Percentiles rank a stretch among this genome's conserved stretches.
These are phyloP conservation scores for Metellina segmentata DNA, from an alignment of 2,888 invertebrate genomes.

Conservation along the genomic window DNA sequence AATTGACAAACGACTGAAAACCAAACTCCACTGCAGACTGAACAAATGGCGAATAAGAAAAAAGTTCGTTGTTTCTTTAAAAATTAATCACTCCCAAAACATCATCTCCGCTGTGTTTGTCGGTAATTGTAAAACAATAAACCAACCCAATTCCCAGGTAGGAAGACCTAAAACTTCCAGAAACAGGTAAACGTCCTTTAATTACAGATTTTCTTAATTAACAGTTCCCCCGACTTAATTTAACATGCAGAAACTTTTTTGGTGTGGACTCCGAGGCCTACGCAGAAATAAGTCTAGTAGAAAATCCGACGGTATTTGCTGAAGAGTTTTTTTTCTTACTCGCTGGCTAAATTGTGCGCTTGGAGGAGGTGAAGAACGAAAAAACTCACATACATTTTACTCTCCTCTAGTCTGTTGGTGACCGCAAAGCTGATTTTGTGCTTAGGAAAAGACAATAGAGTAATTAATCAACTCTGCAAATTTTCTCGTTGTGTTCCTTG, in stretches of 20 bases:
- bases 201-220: constrained; percentile 34
- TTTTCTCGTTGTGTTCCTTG: too few relatives aligned
- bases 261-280: not conserved
- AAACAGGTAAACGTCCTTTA: not conserved
- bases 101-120: constrained; percentile 2
- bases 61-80: not conserved
- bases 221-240: not conserved
- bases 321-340: not conserved
- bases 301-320: constrained; percentile 18
- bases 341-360: too few relatives aligned
- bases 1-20: constrained; percentile 21
- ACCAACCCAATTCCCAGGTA: not conserved
- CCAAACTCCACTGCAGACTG: not conserved
- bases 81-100: constrained; percentile 3
- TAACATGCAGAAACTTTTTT: constrained; percentile 9
- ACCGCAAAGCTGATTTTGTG: constrained; percentile 3
- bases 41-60: not conserved
- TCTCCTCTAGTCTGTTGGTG: not conserved
- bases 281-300: not conserved
- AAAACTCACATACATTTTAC: not conserved
- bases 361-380: not conserved
- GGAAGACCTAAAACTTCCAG: too few relatives aligned
- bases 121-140: constrained; percentile 19
- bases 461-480: constrained; percentile 19
- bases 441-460: constrained; percentile 18